Evolutionary conservation across 2,888 invertebrate species (phyloP), one percentile per base, ranked within the genome.

Genomic region (Synanthedon vespiformis): DNA sequence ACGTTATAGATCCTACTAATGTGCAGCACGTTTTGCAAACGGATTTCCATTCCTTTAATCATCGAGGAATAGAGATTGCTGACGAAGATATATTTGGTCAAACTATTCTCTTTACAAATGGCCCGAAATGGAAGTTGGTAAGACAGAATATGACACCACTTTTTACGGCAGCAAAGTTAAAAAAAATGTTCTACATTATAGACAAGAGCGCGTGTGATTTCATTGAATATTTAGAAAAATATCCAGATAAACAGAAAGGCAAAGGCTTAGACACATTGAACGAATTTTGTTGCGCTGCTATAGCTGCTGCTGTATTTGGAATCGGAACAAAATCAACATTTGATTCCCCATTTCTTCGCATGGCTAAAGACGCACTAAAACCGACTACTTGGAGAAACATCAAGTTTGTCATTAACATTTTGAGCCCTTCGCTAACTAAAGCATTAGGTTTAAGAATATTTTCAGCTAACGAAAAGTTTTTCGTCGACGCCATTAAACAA

Each of bases 291-390:
- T 61, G 68, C 49, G 75, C 75, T 1, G 70, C 76, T 4, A 72
- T 83, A 4, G 68, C 69, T 0, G 76, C 74, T 0, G 67, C 79
- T 2, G 75, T 83, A 1, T 85, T 85, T 54, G 86, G 87, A 0
- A 69, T 87, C 3, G 71, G 69, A 6, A 64, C 70, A 1, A 58
- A 74, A 48, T 73, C 73, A 0, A 68, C 70, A 1, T 76, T 77
- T 50, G 70, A 84, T 22, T 84, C 68, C 2, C 78, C 73, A 41
- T 84, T 77, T 51, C 64, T 65, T 22, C 50, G 64, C 40, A 67
- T 74, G 57, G 67, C 61, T 1, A 58, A 55, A 52, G 61, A 65
- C n/a, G 62, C 65, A 0, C 40, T 65, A 2, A 50, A 58, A 22
- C 60, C 70, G 1, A 63, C 60, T 5, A 53, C 61, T 10, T 52